Evolutionary conservation across 2,113 vertebrate genomes (phyloP), one percentile per base, ranked within the genome.

Genomic region (Chinchilla lanigera): DNA sequence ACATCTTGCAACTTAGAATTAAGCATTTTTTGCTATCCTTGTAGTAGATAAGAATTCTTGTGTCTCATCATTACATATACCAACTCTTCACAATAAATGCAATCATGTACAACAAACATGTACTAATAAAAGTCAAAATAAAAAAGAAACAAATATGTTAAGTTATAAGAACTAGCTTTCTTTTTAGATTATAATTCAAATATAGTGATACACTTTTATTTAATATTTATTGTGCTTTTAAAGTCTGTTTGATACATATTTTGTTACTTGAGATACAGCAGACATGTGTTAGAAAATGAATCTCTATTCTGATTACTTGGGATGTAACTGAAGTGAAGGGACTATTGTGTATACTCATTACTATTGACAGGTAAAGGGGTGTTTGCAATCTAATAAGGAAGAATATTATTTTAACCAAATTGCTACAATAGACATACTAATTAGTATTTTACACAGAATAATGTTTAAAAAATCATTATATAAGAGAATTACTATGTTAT

Each of bases 161-260:
- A 54, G 50, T 86, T 93, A 80, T 26, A 60, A 83, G 44, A 19
- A 86, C 2, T 7, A 81, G n/a, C 28, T 83, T 90, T 92, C 30
- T 81, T 92, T 97, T 95, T 88, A 95, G 44, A 81, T 90, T 95
- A 86, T 17, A 87, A 28, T 84, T 89, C 61, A 77, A 95, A 69
- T 17, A 44, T 20, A 61, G 30, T 91, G 47, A 58, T 89, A n/a
- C 52, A 75, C 95, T 89, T 96, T 44, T 90, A 52, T 69, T 92
- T 24, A 67, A 5, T 84, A 85, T 97, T 82, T 73, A 6, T 85
- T 93, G 50, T 89, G 16, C 47, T 90, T 91, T 94, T 67, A 56
- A 93, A 60, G 33, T 56, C 22, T 44, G 38, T 95, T 67, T 83
- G 14, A 33, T 52, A 75, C 63, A 38, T 38, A 73, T 91, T 95